Percentiles rank a stretch among this genome's conserved stretches.
phyloP scores from a whole-genome alignment of 1,140 invertebrate genomes.

The Halesus radiatus region DNA sequence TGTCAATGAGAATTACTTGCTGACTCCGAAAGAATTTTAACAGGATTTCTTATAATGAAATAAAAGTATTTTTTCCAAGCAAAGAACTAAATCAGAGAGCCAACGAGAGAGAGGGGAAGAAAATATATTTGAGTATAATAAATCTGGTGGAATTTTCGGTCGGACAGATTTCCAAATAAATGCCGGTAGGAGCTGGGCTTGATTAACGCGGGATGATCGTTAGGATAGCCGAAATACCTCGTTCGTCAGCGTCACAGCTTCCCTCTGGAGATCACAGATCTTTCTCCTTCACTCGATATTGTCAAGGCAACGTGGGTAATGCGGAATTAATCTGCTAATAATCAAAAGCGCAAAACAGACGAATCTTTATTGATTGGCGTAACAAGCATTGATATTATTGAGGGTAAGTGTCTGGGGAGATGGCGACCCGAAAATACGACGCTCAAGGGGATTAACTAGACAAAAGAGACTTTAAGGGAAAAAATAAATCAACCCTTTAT shows the following conservation, averaged over 20 bases:
- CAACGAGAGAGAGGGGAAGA: background rate
- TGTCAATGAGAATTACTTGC: too few species aligned
- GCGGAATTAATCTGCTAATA: background rate
- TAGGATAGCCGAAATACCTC: conserved; percentile 22
- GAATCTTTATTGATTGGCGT: too few species aligned
- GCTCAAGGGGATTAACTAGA: too few species aligned
- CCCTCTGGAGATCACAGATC: background rate
- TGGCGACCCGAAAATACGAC: too few species aligned
- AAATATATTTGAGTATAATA: background rate
- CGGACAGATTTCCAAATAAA: conserved; percentile 21
- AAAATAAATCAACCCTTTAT: too few species aligned
- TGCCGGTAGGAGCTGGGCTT: background rate
- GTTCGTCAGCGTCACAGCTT: background rate
- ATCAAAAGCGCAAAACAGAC: background rate
- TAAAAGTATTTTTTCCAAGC: too few species aligned
- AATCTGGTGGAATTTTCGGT: conserved; percentile 11
- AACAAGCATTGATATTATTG: too few species aligned
- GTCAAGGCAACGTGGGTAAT: background rate
- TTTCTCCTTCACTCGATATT: background rate
- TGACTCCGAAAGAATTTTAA: too few species aligned
- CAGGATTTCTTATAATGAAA: too few species aligned
- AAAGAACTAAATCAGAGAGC: too few species aligned
- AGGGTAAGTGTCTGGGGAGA: too few species aligned
- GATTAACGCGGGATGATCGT: conserved; percentile 28
- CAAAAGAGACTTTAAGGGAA: too few species aligned